Evolutionary conservation across 2,113 vertebrate species (phyloP).

Genomic region (Hassar affinis): DNA sequence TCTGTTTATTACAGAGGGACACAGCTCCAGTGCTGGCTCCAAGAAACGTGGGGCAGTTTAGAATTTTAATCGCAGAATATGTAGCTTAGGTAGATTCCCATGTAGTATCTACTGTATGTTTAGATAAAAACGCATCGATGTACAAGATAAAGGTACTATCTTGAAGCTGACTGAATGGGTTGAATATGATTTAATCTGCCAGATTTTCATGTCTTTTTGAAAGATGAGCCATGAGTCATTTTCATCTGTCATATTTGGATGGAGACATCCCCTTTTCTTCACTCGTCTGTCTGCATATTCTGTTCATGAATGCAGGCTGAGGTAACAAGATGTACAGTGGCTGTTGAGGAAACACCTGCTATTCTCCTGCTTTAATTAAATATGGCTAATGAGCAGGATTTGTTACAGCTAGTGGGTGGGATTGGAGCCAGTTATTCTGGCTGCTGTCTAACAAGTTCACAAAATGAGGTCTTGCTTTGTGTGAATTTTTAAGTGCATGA

Average conservation of each 20-base stretch:
- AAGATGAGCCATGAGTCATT: slow-evolving; percentile 36
- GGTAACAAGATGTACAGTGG: slow-evolving; percentile 22
- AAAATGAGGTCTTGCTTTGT: neutral
- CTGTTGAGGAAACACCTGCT: slow-evolving; percentile 53
- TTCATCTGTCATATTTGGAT: slow-evolving; percentile 18
- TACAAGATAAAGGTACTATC: neutral
- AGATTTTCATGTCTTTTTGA: slow-evolving; percentile 41
- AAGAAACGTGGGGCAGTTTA: neutral
- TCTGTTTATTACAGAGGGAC: neutral
- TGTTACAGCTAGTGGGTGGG: slow-evolving; percentile 23
- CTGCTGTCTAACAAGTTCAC: slow-evolving; percentile 1
- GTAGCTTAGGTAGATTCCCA: neutral
- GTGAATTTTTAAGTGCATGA: neutral
- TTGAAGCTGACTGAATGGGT: neutral
- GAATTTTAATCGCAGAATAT: neutral
- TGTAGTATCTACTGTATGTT: neutral
- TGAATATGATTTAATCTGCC: neutral
- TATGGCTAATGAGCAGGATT: slow-evolving; percentile 48
- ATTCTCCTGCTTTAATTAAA: slow-evolving; percentile 45
- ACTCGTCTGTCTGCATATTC: neutral
- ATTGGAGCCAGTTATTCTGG: neutral
- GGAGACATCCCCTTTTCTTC: neutral
- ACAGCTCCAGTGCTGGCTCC: neutral
- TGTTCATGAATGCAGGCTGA: neutral
- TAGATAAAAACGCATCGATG: neutral